Evolutionary conservation across 2,113 vertebrate species (phyloP).

Genomic region (Macroglossus sobrinus): DNA sequence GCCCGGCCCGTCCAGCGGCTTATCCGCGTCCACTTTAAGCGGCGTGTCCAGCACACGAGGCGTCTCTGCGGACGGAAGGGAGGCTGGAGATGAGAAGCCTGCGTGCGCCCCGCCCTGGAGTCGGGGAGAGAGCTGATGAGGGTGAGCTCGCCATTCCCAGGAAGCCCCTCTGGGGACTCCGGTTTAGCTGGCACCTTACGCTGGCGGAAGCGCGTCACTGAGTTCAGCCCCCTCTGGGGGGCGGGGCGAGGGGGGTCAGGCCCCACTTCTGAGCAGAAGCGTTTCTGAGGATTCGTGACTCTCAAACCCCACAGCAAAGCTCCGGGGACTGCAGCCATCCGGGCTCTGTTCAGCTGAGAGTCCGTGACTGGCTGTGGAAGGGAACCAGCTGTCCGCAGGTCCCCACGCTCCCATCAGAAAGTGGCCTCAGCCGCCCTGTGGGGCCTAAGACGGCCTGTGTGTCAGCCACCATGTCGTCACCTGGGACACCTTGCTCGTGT

Average conservation of each 20-base stretch:
- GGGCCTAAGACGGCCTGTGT: background rate
- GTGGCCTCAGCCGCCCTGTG: background rate
- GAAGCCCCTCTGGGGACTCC: rapidly evolving
- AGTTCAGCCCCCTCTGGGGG: rapidly evolving
- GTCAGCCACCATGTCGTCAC: rapidly evolving
- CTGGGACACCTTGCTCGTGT: rapidly evolving
- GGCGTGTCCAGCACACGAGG: background rate
- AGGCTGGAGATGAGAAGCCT: background rate
- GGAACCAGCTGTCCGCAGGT: background rate
- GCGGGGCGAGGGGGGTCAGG: too few relatives aligned
- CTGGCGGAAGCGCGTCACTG: rapidly evolving
- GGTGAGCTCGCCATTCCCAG: background rate
- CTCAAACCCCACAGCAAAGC: background rate
- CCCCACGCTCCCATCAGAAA: background rate
- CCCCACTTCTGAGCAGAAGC: background rate
- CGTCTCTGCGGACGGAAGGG: rapidly evolving
- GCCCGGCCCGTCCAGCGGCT: background rate
- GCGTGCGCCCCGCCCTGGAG: background rate
- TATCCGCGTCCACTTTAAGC: rapidly evolving
- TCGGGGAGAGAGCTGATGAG: rapidly evolving
- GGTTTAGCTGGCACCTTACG: rapidly evolving
- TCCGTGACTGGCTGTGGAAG: rapidly evolving
- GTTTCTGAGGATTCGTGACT: background rate
- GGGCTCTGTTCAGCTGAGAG: background rate
- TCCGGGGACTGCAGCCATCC: background rate